These are phyloP conservation scores for Pipistrellus pygmaeus DNA, from an alignment of 2,797 vertebrate genomes.

Conservation along the genomic window DNA sequence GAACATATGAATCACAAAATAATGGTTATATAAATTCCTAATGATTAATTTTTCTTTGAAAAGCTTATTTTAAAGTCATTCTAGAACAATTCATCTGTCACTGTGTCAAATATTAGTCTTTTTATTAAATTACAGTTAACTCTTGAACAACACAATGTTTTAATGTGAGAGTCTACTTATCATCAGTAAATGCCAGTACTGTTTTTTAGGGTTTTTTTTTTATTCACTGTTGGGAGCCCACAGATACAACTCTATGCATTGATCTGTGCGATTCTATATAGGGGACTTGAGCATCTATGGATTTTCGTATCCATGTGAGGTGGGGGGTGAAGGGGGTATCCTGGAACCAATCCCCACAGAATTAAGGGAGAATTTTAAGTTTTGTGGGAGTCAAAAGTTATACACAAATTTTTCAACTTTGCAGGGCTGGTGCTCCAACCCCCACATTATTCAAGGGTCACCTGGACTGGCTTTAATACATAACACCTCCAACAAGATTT, in stretches of 20 bases:
- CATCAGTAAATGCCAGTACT: neutral
- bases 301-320: neutral
- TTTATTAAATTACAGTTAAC: neutral
- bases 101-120: neutral
- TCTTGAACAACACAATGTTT: neutral
- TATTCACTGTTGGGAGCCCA: neutral
- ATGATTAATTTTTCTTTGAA: conserved; percentile 5
- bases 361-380: neutral
- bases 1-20: neutral
- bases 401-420: neutral
- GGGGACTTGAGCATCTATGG: neutral
- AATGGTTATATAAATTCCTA: neutral
- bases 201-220: neutral
- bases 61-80: conserved; percentile 8
- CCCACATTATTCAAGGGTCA: neutral
- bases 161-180: neutral
- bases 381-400: neutral
- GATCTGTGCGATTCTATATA: neutral
- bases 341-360: neutral
- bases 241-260: too few species aligned
- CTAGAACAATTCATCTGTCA: conserved; percentile 5
- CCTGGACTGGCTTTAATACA: neutral
- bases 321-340: neutral
- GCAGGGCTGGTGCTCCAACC: too few species aligned
- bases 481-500: conserved; percentile 16